Evolutionary conservation across 2,888 invertebrate species (phyloP), one percentile per base, ranked within the genome.

Genomic region (Allygus modestus): DNA sequence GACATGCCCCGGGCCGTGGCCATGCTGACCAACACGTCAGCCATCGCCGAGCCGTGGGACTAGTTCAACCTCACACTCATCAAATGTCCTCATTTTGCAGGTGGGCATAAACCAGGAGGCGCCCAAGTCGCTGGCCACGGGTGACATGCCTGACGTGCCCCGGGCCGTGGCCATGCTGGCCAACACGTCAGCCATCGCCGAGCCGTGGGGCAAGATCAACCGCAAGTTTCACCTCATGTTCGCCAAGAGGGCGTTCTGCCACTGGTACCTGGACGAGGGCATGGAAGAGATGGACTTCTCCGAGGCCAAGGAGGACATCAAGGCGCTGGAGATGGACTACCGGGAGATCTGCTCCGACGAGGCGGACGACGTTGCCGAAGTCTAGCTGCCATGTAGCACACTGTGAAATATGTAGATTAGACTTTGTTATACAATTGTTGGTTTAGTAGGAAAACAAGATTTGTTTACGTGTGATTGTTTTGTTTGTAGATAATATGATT

Each of bases 1-100:
- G 91, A 91, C 88, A 92, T 92, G 15, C 91, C 91, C 51, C 90
- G 93, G 61, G 92, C 93, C 41, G 92, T 94, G 31, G 93, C 93
- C 89, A 97, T 97, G 95, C 92, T 97, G 82, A 95, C 96, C 84
- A 98, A 97, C 90, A 96, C 93, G 82, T 95, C 93, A 7, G 92
- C 93, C 85, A 93, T 93, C 87, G 92, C 92, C 37, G 92, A 93
- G 86, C 93, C 93, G 28, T 94, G 93, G 93, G 91, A 92, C 65
- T 90, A 93, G 86, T 90, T 93, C 23, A 92, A 93, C 89, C 92
- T 92, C 88, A 93, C n/a, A n/a, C n/a, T n/a, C n/a, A n/a, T n/a
- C n/a, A n/a, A n/a, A n/a, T n/a, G n/a, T n/a, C n/a, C n/a, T n/a
- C n/a, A n/a, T n/a, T n/a, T n/a, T 37, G 37, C 89, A 94, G 93